Evolutionary conservation across 2,888 invertebrate genomes (phyloP), one percentile per base, ranked within the genome.

Genomic region (Agrochola macilenta): DNA sequence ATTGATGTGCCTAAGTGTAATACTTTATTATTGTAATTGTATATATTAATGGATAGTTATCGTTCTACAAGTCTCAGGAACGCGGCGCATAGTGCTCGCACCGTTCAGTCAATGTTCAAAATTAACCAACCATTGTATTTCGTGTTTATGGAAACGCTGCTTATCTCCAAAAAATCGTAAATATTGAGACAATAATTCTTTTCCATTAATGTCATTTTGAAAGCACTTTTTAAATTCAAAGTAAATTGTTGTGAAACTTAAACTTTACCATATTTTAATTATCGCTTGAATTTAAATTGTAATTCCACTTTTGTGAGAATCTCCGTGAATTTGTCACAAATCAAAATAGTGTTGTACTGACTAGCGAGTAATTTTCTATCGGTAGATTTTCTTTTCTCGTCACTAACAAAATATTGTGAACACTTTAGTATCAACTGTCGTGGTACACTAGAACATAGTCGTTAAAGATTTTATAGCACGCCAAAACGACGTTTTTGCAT

Each of bases 1-100:
- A 97, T 97, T 95, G 97, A 97, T 97, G 97, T 97, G 97, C 97
- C 97, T 97, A 97, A 96, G 96, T 97, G 97, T 97, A 96, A 94
- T 94, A 90, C 90, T 96, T 93, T 96, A 95, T 88, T 88, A 86
- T 92, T 92, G 92, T 95, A 95, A 94, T 91, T 95, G 94, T 95
- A 95, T 93, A 94, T 93, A 93, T 68, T 85, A 89, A 76, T 84
- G 68, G 85, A 91, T 94, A 91, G 92, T 92, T 92, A 91, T 92
- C 91, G 90, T 93, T 93, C 84, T 91, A 89, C 89, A 91, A 91
- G 92, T 93, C 90, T 92, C 91, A 87, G 90, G 89, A 90, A 87
- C 87, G 89, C 85, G 87, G 87, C 81, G 84, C 80, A 87, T 79
- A 88, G 89, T 87, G 84, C 64, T 65, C 69, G 74, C 82, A 68